phyloP scores from a whole-genome alignment of 1,140 invertebrate genomes.

The Anthonomus grandis region DNA sequence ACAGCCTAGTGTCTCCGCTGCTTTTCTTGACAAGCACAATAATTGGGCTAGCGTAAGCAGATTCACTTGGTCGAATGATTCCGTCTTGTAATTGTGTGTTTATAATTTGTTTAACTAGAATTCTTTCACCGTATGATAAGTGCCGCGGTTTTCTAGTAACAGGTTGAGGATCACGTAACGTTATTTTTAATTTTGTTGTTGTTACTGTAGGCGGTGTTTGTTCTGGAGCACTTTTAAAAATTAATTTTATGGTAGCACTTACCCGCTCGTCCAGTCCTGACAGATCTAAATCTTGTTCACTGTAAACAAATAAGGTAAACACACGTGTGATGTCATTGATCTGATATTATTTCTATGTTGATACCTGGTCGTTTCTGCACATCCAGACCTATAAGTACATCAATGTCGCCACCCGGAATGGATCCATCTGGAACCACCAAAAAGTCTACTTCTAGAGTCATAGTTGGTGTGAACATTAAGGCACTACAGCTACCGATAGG shows the following conservation, averaged over 20 bases:
- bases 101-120: neutral
- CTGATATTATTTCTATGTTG: neutral
- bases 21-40: neutral
- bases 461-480: too few species aligned
- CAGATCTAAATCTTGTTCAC: neutral
- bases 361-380: neutral
- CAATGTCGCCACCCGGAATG: too few species aligned
- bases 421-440: too few species aligned
- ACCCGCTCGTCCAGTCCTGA: slow-evolving; percentile 2
- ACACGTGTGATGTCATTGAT: neutral
- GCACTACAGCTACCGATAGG: neutral
- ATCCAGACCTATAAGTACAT: neutral
- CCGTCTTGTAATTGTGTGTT: neutral
- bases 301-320: neutral
- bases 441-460: neutral
- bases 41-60: too few species aligned
- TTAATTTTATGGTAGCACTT: too few species aligned
- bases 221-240: neutral
- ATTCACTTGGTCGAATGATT: neutral
- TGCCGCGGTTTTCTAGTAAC: neutral
- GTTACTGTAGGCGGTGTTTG: neutral
- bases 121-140: slow-evolving; percentile 1
- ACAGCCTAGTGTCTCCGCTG: neutral
- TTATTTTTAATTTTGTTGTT: too few species aligned
- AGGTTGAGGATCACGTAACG: neutral